Evolutionary conservation across 1,140 invertebrate species (phyloP).

Genomic region (Streblospio benedicti): DNA sequence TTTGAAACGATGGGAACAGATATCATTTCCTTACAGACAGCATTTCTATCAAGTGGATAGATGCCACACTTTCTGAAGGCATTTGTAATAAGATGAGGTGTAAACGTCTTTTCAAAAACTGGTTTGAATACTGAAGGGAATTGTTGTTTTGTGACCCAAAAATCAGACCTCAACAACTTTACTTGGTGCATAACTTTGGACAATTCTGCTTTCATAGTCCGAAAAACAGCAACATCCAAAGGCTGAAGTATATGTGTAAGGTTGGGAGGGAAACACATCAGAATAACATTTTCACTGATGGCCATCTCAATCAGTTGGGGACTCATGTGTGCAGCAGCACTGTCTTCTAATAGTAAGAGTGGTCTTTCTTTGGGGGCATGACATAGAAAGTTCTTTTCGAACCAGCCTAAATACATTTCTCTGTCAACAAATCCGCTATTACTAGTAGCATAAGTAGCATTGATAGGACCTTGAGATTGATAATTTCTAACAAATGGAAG

Average conservation of each 20-base stretch:
- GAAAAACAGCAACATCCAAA: background rate
- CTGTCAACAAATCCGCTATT: background rate
- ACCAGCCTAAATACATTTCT: background rate
- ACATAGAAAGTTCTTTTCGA: background rate
- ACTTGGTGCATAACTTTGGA: background rate
- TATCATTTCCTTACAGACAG: background rate
- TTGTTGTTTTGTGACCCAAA: background rate
- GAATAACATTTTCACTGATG: background rate
- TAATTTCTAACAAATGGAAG: background rate
- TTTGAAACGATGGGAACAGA: too few species aligned
- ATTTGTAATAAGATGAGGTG: background rate
- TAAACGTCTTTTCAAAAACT: background rate
- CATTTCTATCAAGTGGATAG: background rate
- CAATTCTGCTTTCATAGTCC: background rate
- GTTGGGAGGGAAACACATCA: background rate
- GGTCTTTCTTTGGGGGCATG: background rate
- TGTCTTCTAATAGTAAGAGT: background rate
- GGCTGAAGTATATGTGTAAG: background rate
- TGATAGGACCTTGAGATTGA: background rate
- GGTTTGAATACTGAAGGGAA: background rate
- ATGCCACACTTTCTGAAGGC: background rate
- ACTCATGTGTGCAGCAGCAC: background rate
- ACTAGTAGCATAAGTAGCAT: background rate
- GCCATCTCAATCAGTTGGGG: background rate
- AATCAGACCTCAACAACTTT: background rate